These are phyloP conservation scores for Bombycilla garrulus DNA, from an alignment of 2,113 vertebrate species.

Conservation along the genomic window DNA sequence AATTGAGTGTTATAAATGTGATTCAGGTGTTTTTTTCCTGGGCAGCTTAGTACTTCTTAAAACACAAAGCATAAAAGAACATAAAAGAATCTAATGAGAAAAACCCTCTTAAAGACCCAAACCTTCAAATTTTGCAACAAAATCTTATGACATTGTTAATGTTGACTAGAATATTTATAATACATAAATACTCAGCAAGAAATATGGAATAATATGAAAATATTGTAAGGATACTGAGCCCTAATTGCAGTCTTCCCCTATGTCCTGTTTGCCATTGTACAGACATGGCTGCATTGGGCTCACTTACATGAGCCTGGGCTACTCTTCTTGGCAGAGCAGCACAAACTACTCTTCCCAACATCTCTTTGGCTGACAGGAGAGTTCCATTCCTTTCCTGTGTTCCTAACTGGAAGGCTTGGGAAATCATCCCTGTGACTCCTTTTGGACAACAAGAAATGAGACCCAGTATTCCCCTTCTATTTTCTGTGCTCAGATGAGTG, in stretches of 20 bases:
- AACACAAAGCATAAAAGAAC: background rate
- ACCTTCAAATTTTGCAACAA: background rate
- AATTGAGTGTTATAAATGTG: background rate
- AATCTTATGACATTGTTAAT: background rate
- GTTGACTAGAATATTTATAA: background rate
- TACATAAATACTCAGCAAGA: background rate
- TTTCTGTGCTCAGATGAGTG: background rate
- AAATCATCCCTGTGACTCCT: background rate
- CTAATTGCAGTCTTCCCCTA: background rate
- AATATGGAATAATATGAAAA: background rate
- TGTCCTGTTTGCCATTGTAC: background rate
- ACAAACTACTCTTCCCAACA: background rate
- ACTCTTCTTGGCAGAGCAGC: background rate
- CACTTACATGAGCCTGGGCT: background rate
- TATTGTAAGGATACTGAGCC: background rate
- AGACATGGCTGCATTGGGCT: background rate
- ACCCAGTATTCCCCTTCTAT: rapidly evolving
- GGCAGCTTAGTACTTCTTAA: background rate
- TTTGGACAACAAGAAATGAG: background rate
- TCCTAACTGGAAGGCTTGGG: background rate
- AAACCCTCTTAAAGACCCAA: background rate
- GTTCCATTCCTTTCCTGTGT: background rate
- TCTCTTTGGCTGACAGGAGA: background rate
- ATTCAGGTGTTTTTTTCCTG: background rate
- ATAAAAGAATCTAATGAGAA: background rate